Base-by-base conservation (phyloP, 2,113 vertebrate species). In the Grammomys surdaster region DNA sequence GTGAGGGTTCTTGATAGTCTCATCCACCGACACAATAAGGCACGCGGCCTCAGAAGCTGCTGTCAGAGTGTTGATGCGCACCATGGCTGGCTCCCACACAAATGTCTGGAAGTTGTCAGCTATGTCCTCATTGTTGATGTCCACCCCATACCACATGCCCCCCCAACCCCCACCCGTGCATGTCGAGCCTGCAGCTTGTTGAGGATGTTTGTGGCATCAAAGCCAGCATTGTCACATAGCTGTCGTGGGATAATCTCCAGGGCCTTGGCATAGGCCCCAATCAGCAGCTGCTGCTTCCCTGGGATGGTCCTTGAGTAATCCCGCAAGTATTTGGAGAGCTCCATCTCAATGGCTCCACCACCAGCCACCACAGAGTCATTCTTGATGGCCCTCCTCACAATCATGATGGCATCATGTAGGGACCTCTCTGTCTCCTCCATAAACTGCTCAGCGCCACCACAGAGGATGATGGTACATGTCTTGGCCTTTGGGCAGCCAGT, bases 401-500 rank as follows among this genome's bases (percentile, higher is more conserved):
- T 99, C 99, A 99, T 99, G 98, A 99, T 99, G 98, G 99, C 99
- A 0, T 99, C 99, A 0, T 99, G 99, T 96, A 99, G 99, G 3
- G 99, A 99, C 2, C 99, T 98, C 91, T 99, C 99, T 0, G 99
- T 99, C 98, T 99, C 99, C 75, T 99, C 99, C 98, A 99, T 99
- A 98, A 99, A 99, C 98, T 99, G 99, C 78, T 99, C 99, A 0
- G 99, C 99, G 0, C 99, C 99, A 0, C 99, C 99, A 0, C 99
- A 98, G 96, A 99, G 99, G 95, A 99, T 99, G 95, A 99, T 99
- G 16, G 99, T 99, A 97, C 99, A 99, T 0, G 99, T 99, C 98
- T 99, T 99, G 0, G 99, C 99, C 97, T 99, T 99, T 0, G 99
- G 99, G 81, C 99, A 99, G 95, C 99, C 99, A 22, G 99, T 99